These are phyloP conservation scores for Scatophagus argus DNA, from an alignment of 2,113 vertebrate genomes.

Conservation along the genomic window DNA sequence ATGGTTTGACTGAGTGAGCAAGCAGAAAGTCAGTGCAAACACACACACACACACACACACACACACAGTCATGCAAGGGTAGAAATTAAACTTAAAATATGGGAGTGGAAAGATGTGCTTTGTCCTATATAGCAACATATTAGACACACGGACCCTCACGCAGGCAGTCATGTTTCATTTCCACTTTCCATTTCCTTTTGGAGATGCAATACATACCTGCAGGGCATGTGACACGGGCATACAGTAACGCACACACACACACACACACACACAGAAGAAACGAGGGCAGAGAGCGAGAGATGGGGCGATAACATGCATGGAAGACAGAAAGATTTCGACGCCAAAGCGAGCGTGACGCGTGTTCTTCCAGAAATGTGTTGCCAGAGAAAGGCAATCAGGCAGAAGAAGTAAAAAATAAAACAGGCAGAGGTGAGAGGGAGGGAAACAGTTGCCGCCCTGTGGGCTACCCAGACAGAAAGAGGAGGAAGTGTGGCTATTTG, in stretches of 20 bases:
- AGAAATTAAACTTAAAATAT: constrained; percentile 21
- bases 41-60: constrained; percentile 28
- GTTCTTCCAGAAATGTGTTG: constrained; percentile 18
- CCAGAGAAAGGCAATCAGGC: constrained; percentile 18
- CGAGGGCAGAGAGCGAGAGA: background rate
- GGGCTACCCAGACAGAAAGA: constrained; percentile 39
- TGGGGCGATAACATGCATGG: constrained; percentile 3
- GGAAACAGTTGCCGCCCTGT: constrained; percentile 60
- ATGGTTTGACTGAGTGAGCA: constrained; percentile 36
- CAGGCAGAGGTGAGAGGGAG: constrained; percentile 49
- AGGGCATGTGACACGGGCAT: constrained; percentile 28
- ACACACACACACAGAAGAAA: background rate
- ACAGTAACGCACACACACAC: background rate
- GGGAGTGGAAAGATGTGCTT: background rate
- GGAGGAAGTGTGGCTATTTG: constrained; percentile 54
- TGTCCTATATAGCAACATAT: constrained; percentile 38
- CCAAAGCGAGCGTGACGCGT: background rate
- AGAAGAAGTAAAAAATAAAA: background rate
- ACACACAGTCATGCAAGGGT: constrained; percentile 14
- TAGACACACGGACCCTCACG: constrained; percentile 38
- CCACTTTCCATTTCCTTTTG: constrained; percentile 63
- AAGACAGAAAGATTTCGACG: constrained; percentile 11
- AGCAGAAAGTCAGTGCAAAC: constrained; percentile 3
- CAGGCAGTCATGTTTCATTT: constrained; percentile 53
- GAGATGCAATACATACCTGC: constrained; percentile 41